These are phyloP conservation scores for Huso huso DNA, from an alignment of 2,797 vertebrate genomes.

Conservation along the genomic window DNA sequence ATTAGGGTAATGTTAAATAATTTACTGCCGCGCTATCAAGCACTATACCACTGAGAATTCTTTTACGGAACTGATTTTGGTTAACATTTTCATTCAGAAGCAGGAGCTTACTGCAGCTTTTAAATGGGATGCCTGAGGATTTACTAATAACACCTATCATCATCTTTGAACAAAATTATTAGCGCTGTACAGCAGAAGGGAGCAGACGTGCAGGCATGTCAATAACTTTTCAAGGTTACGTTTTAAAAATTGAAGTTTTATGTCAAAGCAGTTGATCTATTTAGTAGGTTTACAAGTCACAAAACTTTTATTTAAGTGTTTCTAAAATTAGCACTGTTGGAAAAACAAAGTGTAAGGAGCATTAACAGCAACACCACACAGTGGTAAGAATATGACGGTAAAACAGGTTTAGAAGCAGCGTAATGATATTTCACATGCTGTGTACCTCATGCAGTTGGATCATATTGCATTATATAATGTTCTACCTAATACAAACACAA, in stretches of 20 bases:
- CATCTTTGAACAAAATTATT: conserved; percentile 6
- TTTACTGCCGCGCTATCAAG: background rate
- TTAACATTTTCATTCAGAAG: conserved; percentile 8
- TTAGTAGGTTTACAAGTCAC: too few species aligned
- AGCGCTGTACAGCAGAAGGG: conserved; percentile 4
- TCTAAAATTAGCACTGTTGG: too few species aligned
- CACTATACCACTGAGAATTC: background rate
- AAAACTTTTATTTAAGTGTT: too few species aligned
- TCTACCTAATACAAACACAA: too few species aligned
- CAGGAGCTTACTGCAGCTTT: background rate
- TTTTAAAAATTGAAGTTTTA: background rate
- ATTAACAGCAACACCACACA: too few species aligned
- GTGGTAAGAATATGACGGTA: too few species aligned
- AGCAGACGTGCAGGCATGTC: background rate
- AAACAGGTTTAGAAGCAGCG: too few species aligned
- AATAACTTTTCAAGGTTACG: conserved; percentile 2
- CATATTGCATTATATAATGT: too few species aligned
- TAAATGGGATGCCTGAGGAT: background rate
- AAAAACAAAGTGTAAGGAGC: too few species aligned
- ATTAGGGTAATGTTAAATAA: background rate
- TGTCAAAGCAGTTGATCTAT: background rate
- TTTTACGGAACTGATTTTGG: background rate
- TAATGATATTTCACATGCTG: too few species aligned
- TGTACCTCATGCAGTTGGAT: too few species aligned
- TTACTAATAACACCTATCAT: conserved; percentile 9